Base-by-base conservation (phyloP, 2,113 vertebrate species). In the Ictalurus punctatus region DNA sequence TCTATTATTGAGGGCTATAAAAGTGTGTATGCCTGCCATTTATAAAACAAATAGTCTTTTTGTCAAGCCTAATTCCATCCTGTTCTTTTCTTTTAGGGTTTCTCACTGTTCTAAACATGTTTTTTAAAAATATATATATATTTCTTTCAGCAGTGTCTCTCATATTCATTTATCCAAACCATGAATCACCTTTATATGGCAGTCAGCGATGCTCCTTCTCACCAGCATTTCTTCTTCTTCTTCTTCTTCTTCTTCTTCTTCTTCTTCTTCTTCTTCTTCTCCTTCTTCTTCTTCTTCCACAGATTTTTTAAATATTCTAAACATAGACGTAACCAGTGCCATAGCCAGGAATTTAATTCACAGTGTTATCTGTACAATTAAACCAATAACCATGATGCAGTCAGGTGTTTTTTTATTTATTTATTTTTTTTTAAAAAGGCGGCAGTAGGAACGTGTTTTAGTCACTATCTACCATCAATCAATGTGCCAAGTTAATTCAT, bases 31-130 rank as follows among this genome's bases (percentile, higher is more conserved):
- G 63, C 58, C 63, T 90, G 85, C 86, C 85, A 90, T 91, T 91
- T 86, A 87, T 90, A 88, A 91, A 91, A 80, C 83, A 91, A 89
- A 90, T 82, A 86, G 88, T 74, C 76, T 76, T 88, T 87, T 90
- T 89, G 87, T 89, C 83, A 61, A 83, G 79, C 87, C 65, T 73
- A 30, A 85, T 78, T 58, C 48, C 34, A 48, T 67, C 63, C 87
- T 87, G 71, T 78, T 89, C 37, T 86, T 52, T 89, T 83, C 10
- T 84, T 90, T 86, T 86, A 59, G 58, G 10, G 52, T 78, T 89
- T 48, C 30, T 48, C 8, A 14, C 12, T 7, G 27, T 9, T 48
- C 40, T 76, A 3, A 48, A 63, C 78, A 48, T 16, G 13, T 16
- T n/a, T 10, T 78, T 52, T 27, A 1, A 6, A 6, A 44, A 44